Evolutionary conservation across 2,888 invertebrate species (phyloP), one percentile per base, ranked within the genome.

Genomic region (Drosophila paucipuncta): DNA sequence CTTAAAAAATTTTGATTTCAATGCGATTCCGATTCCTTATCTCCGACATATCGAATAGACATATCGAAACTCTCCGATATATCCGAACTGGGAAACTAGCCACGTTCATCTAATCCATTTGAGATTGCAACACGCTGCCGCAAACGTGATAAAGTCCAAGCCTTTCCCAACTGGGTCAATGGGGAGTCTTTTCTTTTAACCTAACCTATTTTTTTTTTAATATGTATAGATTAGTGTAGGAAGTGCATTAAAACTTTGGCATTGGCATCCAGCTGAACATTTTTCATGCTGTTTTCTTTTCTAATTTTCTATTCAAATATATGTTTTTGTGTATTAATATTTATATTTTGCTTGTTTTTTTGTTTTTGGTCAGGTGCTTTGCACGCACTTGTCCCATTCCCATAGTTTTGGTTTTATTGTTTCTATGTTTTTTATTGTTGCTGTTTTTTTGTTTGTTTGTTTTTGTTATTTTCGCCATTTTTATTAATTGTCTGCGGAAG

Each of bases 401-500:
- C 25, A 47, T 47, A 47, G 16, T 47, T 47, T 47, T 16, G 25
- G 47, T 25, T 47, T 47, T 47, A 47, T 47, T 22, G 47, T 47
- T 47, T 47, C 16, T 43, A 43, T 39, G 18, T 2, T 43, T n/a
- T n/a, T 31, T 31, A 6, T 52, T 53, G 22, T 13, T n/a, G 18
- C n/a, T 31, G 2, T 10, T 18, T 18, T 55, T 2, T 35, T 54
- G 9, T 35, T 35, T 55, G 54, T 54, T 61, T 55, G 22, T n/a
- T 39, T 54, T 39, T 62, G 39, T 49, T 78, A 47, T 62, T 66
- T 43, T 58, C 57, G 61, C 33, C 63, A 31, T 71, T 66, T 76
- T 75, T 82, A 78, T 85, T 80, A 88, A 86, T 88, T 82, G 86
- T 73, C 82, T 68, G 50, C 86, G 86, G 86, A 86, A 86, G 89